Conservation (phyloP, 2,113 vertebrate species). For the Ceratotherium simum region DNA sequence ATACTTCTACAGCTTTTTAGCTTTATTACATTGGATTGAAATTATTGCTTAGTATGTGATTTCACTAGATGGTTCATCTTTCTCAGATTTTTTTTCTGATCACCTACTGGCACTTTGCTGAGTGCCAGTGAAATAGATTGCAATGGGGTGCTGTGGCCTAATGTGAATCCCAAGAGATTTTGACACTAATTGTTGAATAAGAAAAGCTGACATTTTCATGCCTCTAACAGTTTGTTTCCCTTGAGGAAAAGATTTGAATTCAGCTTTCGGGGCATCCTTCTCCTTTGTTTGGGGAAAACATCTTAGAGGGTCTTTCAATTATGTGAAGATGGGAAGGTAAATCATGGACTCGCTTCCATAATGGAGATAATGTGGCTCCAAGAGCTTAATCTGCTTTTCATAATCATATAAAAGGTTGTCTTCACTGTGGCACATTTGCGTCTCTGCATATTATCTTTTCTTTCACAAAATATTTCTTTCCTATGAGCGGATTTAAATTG, state of each 20-base stretch:
- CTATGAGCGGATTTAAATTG: conserved; percentile 5
- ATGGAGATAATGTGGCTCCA: not conserved
- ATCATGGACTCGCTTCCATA: not conserved
- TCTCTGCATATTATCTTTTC: conserved; percentile 4
- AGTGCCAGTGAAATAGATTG: not conserved
- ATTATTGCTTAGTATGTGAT: not conserved
- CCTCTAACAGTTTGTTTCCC: not conserved
- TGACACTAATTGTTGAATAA: not conserved
- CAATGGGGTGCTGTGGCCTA: not conserved
- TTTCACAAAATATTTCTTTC: conserved; percentile 9
- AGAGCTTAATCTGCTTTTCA: not conserved
- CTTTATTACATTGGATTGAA: not conserved
- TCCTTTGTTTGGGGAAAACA: not conserved
- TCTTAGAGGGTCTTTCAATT: not conserved
- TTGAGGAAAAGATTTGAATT: conserved; percentile 21
- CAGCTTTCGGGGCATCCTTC: not conserved
- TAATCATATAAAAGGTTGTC: not conserved
- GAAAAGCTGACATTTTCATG: not conserved
- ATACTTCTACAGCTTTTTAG: not conserved
- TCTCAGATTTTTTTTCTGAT: not conserved
- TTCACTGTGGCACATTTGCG: not conserved
- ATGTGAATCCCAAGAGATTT: not conserved
- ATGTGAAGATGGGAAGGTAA: not conserved
- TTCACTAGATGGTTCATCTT: not conserved
- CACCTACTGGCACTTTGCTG: not conserved